Base-by-base conservation (phyloP, 2,797 vertebrate species). In the Schizopygopsis pylzovi region DNA sequence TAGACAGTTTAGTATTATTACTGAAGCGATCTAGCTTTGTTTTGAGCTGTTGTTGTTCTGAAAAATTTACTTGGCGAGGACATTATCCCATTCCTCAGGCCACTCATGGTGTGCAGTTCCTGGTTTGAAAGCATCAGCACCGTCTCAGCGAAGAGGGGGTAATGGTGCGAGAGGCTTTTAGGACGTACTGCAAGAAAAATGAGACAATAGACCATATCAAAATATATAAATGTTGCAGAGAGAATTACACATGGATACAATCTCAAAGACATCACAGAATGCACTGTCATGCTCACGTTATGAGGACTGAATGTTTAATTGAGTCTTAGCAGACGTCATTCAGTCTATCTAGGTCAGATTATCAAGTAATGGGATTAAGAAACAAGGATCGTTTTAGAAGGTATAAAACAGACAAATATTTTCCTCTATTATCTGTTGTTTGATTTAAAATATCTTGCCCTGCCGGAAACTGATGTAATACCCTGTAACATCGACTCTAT, bases 141-240 rank as follows among this genome's bases (percentile, higher is more conserved):
- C 28, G 15, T 65, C 56, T 67, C 43, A 39, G 16, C 11, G n/a
- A 25, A 67, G 41, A 65, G 47, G n/a, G 25, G 61, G 43, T 81
- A 81, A 67, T 67, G 45, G 79, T 81, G 28, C 61, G 45, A 68
- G 63, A 81, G 61, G 43, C 25, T 81, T 78, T 79, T 61, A 79
- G 39, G 39, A 61, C 6, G 22, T 61, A 43, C 76, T 79, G 56
- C 77, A 45, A 79, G 9, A 82, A 59, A 56, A 56, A 15, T 47
- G 56, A 63, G 12, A 75, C 56, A 83, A 56, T 12, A 56, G 47
- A 68, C 49, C 16, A 56, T 25, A n/a, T 68, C 61, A 78, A 59
- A 47, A 71, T 45, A 22, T 68, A 59, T 47, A 79, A 45, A 56
- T n/a, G 6, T n/a, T 71, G 5, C 65, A 79, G 18, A 22, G 12